Evolutionary conservation across 2,888 invertebrate genomes (phyloP).

Genomic region (Leistus spinibarbis): DNA sequence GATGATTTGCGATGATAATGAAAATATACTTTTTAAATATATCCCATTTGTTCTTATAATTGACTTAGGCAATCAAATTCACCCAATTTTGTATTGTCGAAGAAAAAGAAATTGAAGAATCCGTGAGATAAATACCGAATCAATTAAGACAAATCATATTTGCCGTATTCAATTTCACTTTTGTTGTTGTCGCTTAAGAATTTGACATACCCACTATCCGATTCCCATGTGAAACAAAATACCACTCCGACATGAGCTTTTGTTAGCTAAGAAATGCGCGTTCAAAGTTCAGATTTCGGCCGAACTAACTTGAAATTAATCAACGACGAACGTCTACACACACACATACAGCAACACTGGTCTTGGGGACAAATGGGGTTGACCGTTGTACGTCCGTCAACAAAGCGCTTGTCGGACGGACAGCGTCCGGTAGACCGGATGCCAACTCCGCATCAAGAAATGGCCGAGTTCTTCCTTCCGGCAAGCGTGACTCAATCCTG

Average conservation of each 20-base stretch:
- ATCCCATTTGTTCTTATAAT: too few relatives aligned
- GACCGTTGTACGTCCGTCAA: conserved; percentile 23
- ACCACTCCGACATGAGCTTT: background rate
- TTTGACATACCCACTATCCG: background rate
- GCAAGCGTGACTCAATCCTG: background rate
- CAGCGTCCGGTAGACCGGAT: conserved; percentile 2
- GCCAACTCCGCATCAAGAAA: conserved; percentile 11
- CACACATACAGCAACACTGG: background rate
- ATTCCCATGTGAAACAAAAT: conserved; percentile 4
- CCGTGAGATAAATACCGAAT: background rate
- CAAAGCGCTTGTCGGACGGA: conserved; percentile 12
- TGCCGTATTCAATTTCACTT: background rate
- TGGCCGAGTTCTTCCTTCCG: conserved; percentile 14
- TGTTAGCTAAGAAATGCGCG: background rate
- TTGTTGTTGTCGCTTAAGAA: background rate
- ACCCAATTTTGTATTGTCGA: too few relatives aligned
- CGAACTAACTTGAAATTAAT: conserved; percentile 1
- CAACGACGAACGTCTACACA: background rate
- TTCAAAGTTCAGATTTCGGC: conserved; percentile 17
- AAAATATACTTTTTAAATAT: too few relatives aligned
- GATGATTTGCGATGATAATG: too few relatives aligned
- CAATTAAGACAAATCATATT: background rate
- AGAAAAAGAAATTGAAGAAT: too few relatives aligned
- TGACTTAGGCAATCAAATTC: too few relatives aligned
- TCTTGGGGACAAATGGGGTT: conserved; percentile 14